Conservation (phyloP, 2,888 invertebrate species). For the Hirtodrosophila cameraria region DNA sequence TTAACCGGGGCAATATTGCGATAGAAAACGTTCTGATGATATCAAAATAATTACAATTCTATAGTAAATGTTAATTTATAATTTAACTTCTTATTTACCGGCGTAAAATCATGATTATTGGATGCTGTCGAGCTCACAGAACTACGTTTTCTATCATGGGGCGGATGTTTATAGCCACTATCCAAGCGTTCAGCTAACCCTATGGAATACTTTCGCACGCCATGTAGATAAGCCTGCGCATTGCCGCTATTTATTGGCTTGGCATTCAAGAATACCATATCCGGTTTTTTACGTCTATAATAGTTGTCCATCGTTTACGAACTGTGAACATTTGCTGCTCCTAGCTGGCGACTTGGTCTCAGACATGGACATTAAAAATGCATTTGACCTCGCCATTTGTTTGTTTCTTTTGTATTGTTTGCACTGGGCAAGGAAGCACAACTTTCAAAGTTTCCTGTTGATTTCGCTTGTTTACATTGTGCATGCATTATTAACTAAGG, state of each 20-base stretch:
- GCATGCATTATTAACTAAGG: conserved; percentile 66
- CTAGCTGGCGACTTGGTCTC: conserved; percentile 22
- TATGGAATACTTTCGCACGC: conserved; percentile 78
- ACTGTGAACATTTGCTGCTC: conserved; percentile 51
- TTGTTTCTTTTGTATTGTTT: conserved; percentile 52
- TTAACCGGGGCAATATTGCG: conserved; percentile 84
- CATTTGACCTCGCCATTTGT: conserved; percentile 58
- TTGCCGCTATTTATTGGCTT: conserved; percentile 78
- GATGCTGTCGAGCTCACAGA: conserved; percentile 75
- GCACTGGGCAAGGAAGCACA: conserved; percentile 50
- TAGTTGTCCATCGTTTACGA: conserved; percentile 73
- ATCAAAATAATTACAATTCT: background rate
- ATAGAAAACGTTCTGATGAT: conserved; percentile 84
- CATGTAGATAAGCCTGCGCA: conserved; percentile 64
- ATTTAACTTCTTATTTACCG: conserved; percentile 60
- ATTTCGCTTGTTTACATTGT: conserved; percentile 72
- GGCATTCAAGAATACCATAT: conserved; percentile 82
- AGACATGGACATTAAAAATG: conserved; percentile 59
- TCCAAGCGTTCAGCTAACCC: conserved; percentile 76
- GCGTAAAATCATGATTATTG: conserved; percentile 70
- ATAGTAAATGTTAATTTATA: background rate
- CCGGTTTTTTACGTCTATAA: conserved; percentile 77
- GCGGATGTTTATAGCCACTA: conserved; percentile 57
- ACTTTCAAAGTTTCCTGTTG: conserved; percentile 75
- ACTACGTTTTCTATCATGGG: conserved; percentile 61